Evolutionary conservation across 2,888 invertebrate genomes (phyloP).

Genomic region (Ypsolopha scabrella): DNA sequence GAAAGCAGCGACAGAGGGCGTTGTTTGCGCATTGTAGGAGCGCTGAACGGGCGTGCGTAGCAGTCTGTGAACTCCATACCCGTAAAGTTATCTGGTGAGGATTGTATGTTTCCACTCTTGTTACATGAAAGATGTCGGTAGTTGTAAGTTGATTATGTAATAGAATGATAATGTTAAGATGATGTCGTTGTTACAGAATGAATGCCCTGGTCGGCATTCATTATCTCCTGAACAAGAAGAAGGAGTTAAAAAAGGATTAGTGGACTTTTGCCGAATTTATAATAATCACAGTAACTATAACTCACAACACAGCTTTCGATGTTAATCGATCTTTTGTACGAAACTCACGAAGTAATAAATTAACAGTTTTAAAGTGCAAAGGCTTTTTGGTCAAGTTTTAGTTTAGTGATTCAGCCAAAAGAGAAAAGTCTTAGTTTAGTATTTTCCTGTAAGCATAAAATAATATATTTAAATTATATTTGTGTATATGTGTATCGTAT

Average conservation of each 20-base stretch:
- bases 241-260: slow-evolving; percentile 31
- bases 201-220: slow-evolving; percentile 47
- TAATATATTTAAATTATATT: slow-evolving; percentile 25
- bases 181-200: slow-evolving; percentile 45
- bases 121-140: too few species aligned
- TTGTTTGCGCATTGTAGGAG: too few species aligned
- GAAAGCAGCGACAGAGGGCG: too few species aligned
- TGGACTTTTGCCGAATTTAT: slow-evolving; percentile 5
- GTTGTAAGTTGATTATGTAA: background rate
- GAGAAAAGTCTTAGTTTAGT: slow-evolving; percentile 4
- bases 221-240: slow-evolving; percentile 45
- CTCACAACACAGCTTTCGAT: background rate
- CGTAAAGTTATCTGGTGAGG: too few species aligned
- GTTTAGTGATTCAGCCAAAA: slow-evolving; percentile 5
- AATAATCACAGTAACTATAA: background rate
- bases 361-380: background rate
- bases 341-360: background rate
- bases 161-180: background rate
- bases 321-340: background rate
- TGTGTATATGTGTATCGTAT: slow-evolving; percentile 36
- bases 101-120: too few species aligned
- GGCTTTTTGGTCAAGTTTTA: background rate
- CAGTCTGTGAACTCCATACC: too few species aligned
- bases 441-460: slow-evolving; percentile 18
- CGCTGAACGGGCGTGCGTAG: too few species aligned